phyloP scores from a whole-genome alignment of 2,113 vertebrate species.

The Danionella cerebrum region DNA sequence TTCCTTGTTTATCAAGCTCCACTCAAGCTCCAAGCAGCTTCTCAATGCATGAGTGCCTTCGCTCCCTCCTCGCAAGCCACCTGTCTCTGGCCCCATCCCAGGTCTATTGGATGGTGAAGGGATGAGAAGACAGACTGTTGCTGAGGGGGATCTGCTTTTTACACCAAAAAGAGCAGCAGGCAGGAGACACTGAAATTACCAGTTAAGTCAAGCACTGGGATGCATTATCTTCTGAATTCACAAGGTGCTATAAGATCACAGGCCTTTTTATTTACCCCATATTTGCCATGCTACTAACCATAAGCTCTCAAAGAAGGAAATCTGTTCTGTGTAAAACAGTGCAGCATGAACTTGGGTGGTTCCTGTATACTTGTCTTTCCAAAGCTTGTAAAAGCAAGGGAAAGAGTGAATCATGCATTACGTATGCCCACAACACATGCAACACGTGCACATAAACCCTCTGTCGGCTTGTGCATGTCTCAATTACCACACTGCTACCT shows the following conservation, averaged over 20 bases:
- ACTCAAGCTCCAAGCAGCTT: neutral
- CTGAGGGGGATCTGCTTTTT: neutral
- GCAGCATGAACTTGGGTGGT: conserved; percentile 2
- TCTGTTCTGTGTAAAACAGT: neutral
- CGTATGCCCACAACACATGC: conserved; percentile 22
- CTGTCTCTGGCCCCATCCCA: conserved; percentile 2
- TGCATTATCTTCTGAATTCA: neutral
- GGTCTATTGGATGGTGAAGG: neutral
- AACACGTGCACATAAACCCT: neutral
- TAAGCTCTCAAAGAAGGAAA: neutral
- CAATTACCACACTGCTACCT: neutral
- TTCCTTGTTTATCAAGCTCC: neutral
- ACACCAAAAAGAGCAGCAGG: neutral
- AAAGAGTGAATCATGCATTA: conserved; percentile 39
- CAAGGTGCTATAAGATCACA: neutral
- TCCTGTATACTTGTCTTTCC: conserved; percentile 2
- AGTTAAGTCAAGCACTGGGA: neutral
- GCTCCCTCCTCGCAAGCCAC: neutral
- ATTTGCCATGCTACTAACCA: neutral
- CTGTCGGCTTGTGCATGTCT: conserved; percentile 14
- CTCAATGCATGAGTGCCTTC: neutral
- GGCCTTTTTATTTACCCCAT: neutral
- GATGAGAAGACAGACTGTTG: neutral
- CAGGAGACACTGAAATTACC: neutral
- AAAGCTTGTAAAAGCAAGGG: conserved; percentile 35